These are phyloP conservation scores for Carapus acus DNA, from an alignment of 2,797 vertebrate genomes.

Conservation along the genomic window DNA sequence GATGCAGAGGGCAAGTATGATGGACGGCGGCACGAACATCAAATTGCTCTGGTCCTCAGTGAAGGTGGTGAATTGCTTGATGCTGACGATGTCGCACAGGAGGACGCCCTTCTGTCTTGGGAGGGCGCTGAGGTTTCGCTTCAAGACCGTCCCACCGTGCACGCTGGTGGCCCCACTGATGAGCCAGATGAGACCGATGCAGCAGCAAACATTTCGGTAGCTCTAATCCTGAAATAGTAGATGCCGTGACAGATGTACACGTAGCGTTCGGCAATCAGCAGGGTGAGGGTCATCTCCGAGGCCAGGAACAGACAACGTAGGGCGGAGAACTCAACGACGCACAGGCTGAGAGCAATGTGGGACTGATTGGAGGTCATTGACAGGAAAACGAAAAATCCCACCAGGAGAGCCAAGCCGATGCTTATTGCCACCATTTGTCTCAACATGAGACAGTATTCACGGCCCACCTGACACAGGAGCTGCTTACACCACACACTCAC, in stretches of 20 bases:
- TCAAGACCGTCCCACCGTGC: conserved; percentile 9
- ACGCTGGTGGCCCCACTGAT: conserved; percentile 10
- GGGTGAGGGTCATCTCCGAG: conserved; percentile 10
- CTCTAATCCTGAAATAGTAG: conserved; percentile 11
- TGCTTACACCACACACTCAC: neutral
- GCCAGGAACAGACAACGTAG: conserved; percentile 2
- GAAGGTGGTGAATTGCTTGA: conserved; percentile 10
- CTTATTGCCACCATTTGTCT: neutral
- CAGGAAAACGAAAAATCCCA: neutral
- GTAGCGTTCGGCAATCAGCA: conserved; percentile 14
- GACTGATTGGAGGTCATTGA: neutral
- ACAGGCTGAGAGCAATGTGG: neutral
- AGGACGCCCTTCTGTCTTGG: conserved; percentile 4
- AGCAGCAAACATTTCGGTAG: neutral
- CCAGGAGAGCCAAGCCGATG: neutral
- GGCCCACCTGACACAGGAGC: conserved; percentile 9
- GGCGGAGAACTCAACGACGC: conserved; percentile 2
- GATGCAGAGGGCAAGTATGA: conserved; percentile 13
- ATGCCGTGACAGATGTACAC: conserved; percentile 22
- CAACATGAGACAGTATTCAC: conserved; percentile 8
- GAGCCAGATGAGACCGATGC: conserved; percentile 12
- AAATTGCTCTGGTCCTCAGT: neutral
- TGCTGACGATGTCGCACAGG: conserved; percentile 5
- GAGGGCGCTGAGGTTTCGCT: conserved; percentile 1
- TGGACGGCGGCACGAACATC: conserved; percentile 9